These are phyloP conservation scores for Willowsia nigromaculata DNA, from an alignment of 2,888 invertebrate genomes.

Conservation along the genomic window DNA sequence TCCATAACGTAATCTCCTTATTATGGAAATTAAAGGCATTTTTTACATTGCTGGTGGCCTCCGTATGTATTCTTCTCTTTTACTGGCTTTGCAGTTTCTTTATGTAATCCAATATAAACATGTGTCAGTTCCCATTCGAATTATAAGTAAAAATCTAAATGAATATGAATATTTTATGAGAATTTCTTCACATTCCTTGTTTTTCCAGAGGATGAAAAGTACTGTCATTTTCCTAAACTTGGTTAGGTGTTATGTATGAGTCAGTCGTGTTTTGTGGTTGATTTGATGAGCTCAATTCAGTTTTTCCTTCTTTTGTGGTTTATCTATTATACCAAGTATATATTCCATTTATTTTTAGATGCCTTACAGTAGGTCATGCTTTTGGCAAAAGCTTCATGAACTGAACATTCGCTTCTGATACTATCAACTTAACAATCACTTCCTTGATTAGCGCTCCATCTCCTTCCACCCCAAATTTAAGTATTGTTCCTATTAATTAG, in stretches of 20 bases:
- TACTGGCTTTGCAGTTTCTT: too few relatives aligned
- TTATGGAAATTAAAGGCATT: constrained; percentile 30
- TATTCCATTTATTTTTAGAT: neutral
- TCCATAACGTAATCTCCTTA: constrained; percentile 27
- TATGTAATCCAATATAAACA: too few relatives aligned
- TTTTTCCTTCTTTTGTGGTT: neutral
- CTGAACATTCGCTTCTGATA: too few relatives aligned
- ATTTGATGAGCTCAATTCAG: neutral
- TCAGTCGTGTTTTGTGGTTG: neutral
- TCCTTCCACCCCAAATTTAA: neutral
- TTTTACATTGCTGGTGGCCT: neutral
- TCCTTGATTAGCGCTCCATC: neutral
- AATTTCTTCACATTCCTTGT: neutral
- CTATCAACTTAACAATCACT: neutral
- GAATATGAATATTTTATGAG: constrained; percentile 28
- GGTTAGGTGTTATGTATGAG: neutral
- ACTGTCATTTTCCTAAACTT: neutral
- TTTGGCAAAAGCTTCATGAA: constrained; percentile 2
- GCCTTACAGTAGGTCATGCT: too few relatives aligned
- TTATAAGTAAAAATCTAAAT: constrained; percentile 8
- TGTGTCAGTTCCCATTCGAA: neutral
- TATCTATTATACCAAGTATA: neutral
- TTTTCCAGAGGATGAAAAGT: neutral
- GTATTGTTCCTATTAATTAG: neutral
- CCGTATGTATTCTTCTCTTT: neutral